Base-by-base conservation (phyloP, 2,113 vertebrate genomes). In the Galeopterus variegatus region DNA sequence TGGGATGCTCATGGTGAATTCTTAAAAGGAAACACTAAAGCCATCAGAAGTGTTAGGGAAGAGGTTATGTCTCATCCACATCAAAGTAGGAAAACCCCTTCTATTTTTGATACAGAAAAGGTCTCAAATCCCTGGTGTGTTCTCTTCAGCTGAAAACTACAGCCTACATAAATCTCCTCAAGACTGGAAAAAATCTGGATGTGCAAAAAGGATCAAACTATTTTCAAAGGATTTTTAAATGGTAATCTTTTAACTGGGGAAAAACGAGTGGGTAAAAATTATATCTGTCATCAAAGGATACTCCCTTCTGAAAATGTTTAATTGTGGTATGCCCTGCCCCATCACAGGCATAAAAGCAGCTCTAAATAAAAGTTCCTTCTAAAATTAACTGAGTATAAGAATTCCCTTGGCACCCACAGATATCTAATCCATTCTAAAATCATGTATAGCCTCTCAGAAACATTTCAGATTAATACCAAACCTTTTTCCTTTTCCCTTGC, bases 351-450 rank as follows among this genome's bases (percentile, higher is more conserved):
- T 52, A 84, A 95, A 96, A 73, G 4, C 69, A 95, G 75, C 69
- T 92, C 36, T 95, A 97, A 97, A 96, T 81, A 94, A 97, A 98
- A 84, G 96, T 64, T 69, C 33, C 95, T 97, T 79, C 91, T 95
- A 95, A 96, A 97, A 97, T 97, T 94, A 98, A 85, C 73, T 83
- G 93, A 94, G 75, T 90, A 95, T 81, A 97, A 96, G 89, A 94
- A 90, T 84, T 92, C 77, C 52, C 64, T 48, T 81, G 70, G 54
- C 41, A 84, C 65, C 15, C 48, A 84, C 9, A 93, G 75, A 92
- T n/a, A 65, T 65, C n/a, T 54, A 93, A 73, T 67, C 24, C 81
- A 82, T 87, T 89, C 28, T 76, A 28, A 87, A 75, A 80, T 86
- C 56, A 80, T 21, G 41, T 12, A 28, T 58, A 56, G 31, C 21